Conservation (phyloP, 2,888 invertebrate genomes). For the Amphiduros pacificus region DNA sequence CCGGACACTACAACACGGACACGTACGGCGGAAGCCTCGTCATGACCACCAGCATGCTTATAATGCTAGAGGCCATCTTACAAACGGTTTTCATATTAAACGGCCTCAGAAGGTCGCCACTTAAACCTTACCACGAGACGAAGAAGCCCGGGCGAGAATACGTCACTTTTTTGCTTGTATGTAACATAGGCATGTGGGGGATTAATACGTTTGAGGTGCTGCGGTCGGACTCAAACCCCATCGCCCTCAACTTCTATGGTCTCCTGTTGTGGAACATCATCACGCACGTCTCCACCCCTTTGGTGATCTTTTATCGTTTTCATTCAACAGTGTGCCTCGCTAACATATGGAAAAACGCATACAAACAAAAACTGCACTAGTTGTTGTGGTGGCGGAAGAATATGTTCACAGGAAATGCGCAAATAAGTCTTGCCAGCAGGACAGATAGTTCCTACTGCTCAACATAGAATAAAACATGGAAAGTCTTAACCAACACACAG, state of each 20-base stretch:
- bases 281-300: constrained; percentile 85
- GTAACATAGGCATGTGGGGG: constrained; percentile 95
- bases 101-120: constrained; percentile 85
- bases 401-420: no score
- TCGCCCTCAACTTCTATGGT: constrained; percentile 89
- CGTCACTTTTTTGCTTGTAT: constrained; percentile 91
- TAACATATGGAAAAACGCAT: constrained; percentile 93
- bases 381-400: background rate
- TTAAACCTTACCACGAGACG: constrained; percentile 87
- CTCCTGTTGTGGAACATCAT: constrained; percentile 90
- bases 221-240: constrained; percentile 88
- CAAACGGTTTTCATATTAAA: constrained; percentile 92
- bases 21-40: constrained; percentile 82
- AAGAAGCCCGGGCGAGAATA: constrained; percentile 94
- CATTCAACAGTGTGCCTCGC: constrained; percentile 90
- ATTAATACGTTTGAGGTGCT: constrained; percentile 93
- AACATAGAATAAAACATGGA: no score
- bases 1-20: constrained; percentile 79
- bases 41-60: constrained; percentile 84
- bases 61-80: constrained; percentile 87
- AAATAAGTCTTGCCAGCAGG: no score
- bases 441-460: no score
- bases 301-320: constrained; percentile 93
- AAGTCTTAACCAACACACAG: no score
- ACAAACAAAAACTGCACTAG: constrained; percentile 64